These are phyloP conservation scores for Ennomos fuscantarius DNA, from an alignment of 2,888 invertebrate species.

Conservation along the genomic window DNA sequence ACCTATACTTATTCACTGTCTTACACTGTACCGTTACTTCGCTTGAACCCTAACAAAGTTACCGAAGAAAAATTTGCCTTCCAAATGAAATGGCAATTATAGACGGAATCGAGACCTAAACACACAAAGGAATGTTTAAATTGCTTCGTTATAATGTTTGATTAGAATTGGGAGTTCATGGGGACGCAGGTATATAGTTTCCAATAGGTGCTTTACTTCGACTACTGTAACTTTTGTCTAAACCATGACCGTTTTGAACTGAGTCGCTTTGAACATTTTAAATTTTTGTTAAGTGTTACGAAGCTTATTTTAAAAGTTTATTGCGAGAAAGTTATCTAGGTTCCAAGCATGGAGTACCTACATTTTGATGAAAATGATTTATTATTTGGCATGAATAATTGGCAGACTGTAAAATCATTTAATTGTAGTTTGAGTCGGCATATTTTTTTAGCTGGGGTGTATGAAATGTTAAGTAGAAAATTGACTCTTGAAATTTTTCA, in stretches of 20 bases:
- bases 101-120: constrained; percentile 31
- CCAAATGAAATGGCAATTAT: constrained; percentile 32
- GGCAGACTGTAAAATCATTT: constrained; percentile 8
- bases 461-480: constrained; percentile 2
- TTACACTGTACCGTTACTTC: constrained; percentile 4
- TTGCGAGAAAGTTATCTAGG: constrained; percentile 1
- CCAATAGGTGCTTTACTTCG: constrained; percentile 16
- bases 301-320: background rate
- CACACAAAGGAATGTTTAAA: constrained; percentile 35
- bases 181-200: constrained; percentile 28
- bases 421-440: background rate
- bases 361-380: background rate
- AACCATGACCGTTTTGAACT: background rate
- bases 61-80: constrained; percentile 29
- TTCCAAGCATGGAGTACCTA: background rate
- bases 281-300: constrained; percentile 1
- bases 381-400: constrained; percentile 4
- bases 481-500: background rate
- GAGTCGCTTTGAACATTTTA: background rate
- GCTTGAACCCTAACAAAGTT: constrained; percentile 16
- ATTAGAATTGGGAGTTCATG: constrained; percentile 34
- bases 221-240: background rate
- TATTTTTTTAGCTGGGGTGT: background rate
- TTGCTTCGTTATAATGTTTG: constrained; percentile 43
- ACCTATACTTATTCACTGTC: background rate